Conservation (phyloP, 2,888 invertebrate genomes). For the Microchrysa polita region DNA sequence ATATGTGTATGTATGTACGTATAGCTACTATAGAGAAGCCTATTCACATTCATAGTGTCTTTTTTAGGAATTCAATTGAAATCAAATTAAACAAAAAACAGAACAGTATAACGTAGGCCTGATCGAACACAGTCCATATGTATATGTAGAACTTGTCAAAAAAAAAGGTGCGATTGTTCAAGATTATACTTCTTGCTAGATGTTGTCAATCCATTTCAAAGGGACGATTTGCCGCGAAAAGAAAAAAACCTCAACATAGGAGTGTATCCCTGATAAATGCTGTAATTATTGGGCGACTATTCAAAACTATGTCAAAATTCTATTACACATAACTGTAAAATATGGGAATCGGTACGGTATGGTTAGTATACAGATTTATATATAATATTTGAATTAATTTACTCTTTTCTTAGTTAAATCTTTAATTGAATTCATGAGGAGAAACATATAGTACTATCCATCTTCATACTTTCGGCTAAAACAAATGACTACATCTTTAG, state of each 20-base stretch:
- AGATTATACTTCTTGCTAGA: constrained; percentile 39
- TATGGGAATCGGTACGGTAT: not conserved
- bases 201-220: constrained; percentile 6
- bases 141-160: too few species aligned
- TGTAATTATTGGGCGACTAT: not conserved
- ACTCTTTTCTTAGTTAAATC: too few species aligned
- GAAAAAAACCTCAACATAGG: not conserved
- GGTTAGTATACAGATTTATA: not conserved
- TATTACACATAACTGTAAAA: constrained; percentile 6
- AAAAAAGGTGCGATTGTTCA: constrained; percentile 49
- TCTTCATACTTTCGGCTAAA: constrained; percentile 44
- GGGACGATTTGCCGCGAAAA: not conserved
- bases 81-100: not conserved
- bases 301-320: not conserved
- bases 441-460: constrained; percentile 12
- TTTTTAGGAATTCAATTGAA: not conserved
- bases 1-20: too few species aligned
- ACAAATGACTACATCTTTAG: constrained; percentile 48
- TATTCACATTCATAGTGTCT: too few species aligned
- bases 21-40: too few species aligned
- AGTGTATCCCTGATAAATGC: not conserved
- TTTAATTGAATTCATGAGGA: not conserved
- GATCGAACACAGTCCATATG: not conserved
- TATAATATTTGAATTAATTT: not conserved
- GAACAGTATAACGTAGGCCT: not conserved